phyloP scores from a whole-genome alignment of 2,797 vertebrate genomes.

The Sebastes dallii region DNA sequence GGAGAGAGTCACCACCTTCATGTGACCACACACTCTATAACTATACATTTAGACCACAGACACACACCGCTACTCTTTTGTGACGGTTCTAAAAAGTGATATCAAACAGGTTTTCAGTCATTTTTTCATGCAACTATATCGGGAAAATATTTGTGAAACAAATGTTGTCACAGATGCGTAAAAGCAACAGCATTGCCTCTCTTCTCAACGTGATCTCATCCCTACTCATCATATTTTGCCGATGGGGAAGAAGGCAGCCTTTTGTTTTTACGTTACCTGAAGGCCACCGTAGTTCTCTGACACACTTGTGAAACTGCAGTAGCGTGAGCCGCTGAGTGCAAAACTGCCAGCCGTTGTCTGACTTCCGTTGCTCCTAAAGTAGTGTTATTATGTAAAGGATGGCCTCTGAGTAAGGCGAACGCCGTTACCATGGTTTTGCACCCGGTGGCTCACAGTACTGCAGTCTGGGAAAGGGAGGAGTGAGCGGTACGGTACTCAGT shows the following conservation, averaged over 20 bases:
- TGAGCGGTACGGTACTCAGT: too few species aligned
- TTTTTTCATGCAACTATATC: neutral
- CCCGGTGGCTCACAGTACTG: too few species aligned
- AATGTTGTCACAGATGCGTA: neutral
- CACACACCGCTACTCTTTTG: neutral
- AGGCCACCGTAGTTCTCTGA: accelerated
- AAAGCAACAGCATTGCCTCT: constrained; percentile 5
- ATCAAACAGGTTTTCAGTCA: neutral
- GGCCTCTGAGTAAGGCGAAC: too few species aligned
- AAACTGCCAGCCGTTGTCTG: too few species aligned
- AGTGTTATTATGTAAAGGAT: accelerated
- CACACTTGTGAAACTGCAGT: too few species aligned
- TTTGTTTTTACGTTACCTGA: neutral
- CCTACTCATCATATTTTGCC: neutral
- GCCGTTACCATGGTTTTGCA: too few species aligned
- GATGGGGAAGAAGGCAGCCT: accelerated
- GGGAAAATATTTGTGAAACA: neutral
- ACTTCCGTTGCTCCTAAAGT: too few species aligned
- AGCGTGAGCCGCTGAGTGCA: too few species aligned
- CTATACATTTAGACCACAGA: neutral
- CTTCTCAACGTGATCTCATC: neutral
- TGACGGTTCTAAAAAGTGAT: neutral
- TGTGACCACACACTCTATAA: constrained; percentile 19
- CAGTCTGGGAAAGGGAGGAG: too few species aligned
- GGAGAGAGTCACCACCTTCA: constrained; percentile 13